These are phyloP conservation scores for Anthopleura sola DNA, from an alignment of 64 coral and sea anemone genomes.

Conservation along the genomic window DNA sequence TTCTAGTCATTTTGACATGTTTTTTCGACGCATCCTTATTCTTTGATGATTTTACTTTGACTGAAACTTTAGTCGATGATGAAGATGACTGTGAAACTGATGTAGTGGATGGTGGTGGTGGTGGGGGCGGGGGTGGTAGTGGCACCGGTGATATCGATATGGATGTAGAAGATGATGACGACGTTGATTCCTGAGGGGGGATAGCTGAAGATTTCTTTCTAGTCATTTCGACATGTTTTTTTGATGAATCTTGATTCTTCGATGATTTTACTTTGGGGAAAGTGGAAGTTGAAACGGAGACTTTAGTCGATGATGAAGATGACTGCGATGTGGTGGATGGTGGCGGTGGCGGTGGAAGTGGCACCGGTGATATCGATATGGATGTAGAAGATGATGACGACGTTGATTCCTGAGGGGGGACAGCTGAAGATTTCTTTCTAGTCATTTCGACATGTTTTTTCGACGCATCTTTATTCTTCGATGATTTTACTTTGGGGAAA, in stretches of 20 bases:
- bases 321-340: not conserved
- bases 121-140: not conserved
- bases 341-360: not conserved
- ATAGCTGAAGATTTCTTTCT: not conserved
- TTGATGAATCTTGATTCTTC: not conserved
- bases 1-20: not conserved
- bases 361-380: not conserved
- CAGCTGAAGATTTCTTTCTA: not conserved
- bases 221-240: not conserved
- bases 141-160: not conserved
- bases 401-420: not conserved
- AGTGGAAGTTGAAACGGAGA: not conserved
- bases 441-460: not conserved
- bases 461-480: not conserved
- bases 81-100: not conserved
- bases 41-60: not conserved
- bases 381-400: constrained; percentile 10
- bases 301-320: not conserved
- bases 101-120: not conserved
- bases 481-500: not conserved
- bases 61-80: not conserved
- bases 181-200: not conserved
- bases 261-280: not conserved
- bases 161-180: constrained; percentile 6
- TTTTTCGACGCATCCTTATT: not conserved